Evolutionary conservation across 2,888 invertebrate genomes (phyloP), one percentile per base, ranked within the genome.

Genomic region (Noctua fimbriata): DNA sequence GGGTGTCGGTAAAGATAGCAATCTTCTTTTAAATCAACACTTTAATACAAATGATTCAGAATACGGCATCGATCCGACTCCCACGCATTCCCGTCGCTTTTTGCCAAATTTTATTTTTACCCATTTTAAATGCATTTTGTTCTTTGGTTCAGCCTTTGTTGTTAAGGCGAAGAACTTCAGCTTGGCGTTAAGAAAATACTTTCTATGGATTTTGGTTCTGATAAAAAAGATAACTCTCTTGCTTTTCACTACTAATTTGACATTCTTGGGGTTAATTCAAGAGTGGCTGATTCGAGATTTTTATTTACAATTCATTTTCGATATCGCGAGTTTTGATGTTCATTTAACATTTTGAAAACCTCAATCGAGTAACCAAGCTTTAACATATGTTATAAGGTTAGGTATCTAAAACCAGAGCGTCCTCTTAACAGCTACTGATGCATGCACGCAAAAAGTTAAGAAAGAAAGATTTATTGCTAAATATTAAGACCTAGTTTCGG

Each of bases 381-480:
- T 44, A 24, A 24, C 41, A 28, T 44, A 24, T 2, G 6, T 36
- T 7, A 49, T 7, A 58, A 24, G 12, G 14, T 18, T 4, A 24
- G 5, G 2, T 18, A 21, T n/a, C 16, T 18, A 63, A 1, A 63
- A 49, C 14, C 10, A 14, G 10, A 67, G n/a, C 79, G 60, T 44
- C 69, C 52, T 82, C 78, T 89, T 90, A 90, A 87, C 58, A 70
- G 78, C 84, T 84, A 77, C 83, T 69, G 79, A 84, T 86, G 83
- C 84, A 83, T 79, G 69, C 81, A 90, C 24, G 77, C 77, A 81
- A 91, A 89, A 89, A 83, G 80, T 76, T 66, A 82, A 84, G 82
- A 85, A 76, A 65, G 12, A 36, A 87, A 91, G 92, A 92, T 92
- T 92, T 92, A 92, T 91, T 80, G 82, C 87, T 83, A 77, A 86